These are phyloP conservation scores for Hydrotaea diabolus DNA, from an alignment of 2,888 invertebrate species.

Conservation along the genomic window DNA sequence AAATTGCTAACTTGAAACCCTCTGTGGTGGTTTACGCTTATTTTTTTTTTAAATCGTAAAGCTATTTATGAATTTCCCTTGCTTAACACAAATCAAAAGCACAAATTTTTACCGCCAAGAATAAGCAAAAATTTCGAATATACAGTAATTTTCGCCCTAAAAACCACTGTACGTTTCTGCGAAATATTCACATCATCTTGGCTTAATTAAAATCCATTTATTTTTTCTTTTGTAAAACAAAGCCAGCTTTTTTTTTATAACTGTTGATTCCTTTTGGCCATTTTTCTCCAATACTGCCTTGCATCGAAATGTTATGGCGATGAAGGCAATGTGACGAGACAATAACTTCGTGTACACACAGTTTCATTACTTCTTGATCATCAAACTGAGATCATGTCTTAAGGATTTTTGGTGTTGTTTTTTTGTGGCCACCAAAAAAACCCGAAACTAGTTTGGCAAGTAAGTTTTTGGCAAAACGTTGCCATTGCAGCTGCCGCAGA, in stretches of 20 bases:
- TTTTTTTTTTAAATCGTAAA: too few species aligned
- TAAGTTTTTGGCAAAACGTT: conserved; percentile 12
- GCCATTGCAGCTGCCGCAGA: neutral
- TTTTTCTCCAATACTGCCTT: too few species aligned
- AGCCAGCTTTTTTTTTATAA: too few species aligned
- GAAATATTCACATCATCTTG: neutral
- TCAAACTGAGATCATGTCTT: conserved; percentile 2
- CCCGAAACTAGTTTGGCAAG: conserved; percentile 52
- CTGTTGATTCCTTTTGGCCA: neutral
- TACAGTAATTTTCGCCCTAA: too few species aligned
- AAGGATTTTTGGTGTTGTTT: conserved; percentile 52
- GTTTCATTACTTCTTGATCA: conserved; percentile 15
- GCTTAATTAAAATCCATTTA: conserved; percentile 1
- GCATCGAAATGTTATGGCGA: neutral
- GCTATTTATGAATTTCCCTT: too few species aligned
- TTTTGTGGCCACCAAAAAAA: neutral
- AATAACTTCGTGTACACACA: neutral
- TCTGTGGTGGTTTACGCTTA: too few species aligned
- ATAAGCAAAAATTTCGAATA: too few species aligned
- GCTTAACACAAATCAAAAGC: too few species aligned
- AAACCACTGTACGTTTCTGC: neutral
- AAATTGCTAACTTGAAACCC: too few species aligned
- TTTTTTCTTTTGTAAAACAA: neutral
- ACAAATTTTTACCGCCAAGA: too few species aligned
- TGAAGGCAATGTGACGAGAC: neutral